Conservation (phyloP, 2,113 vertebrate genomes). For the Ia io region DNA sequence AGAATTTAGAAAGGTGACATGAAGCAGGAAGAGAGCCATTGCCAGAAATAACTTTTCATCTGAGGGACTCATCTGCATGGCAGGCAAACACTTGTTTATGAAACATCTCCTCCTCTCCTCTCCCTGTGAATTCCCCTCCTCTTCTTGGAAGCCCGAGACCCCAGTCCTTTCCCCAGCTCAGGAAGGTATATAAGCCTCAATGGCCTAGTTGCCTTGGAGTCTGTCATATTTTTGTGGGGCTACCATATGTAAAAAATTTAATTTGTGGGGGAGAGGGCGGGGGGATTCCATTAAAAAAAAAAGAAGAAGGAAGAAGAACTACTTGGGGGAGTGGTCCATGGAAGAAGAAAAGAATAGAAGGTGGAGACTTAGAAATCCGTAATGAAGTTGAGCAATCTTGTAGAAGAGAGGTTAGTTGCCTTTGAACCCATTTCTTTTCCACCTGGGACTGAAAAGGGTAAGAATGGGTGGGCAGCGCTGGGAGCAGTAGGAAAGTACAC, state of each 20-base stretch:
- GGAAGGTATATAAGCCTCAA: neutral
- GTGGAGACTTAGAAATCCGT: neutral
- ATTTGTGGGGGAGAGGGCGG: too few species aligned
- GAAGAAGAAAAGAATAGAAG: neutral
- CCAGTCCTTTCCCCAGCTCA: neutral
- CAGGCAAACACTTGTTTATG: neutral
- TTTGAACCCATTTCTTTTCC: neutral
- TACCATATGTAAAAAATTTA: neutral
- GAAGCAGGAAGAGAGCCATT: neutral
- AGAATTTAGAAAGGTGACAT: neutral
- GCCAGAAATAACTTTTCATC: neutral
- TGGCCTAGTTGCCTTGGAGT: neutral
- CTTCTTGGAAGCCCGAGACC: neutral
- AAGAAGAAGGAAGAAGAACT: neutral
- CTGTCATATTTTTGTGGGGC: neutral
- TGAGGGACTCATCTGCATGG: neutral
- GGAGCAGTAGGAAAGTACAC: neutral
- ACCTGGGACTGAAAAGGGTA: neutral
- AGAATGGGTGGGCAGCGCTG: neutral
- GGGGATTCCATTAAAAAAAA: neutral
- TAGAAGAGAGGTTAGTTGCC: neutral
- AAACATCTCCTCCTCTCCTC: neutral
- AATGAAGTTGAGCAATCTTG: neutral
- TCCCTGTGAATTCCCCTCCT: neutral
- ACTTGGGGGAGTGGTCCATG: neutral